A percentile compares a stretch with the other conserved stretches of the same genome.
Evolutionary conservation across 2,797 vertebrate species (phyloP).

Genomic region (Liasis olivaceus): DNA sequence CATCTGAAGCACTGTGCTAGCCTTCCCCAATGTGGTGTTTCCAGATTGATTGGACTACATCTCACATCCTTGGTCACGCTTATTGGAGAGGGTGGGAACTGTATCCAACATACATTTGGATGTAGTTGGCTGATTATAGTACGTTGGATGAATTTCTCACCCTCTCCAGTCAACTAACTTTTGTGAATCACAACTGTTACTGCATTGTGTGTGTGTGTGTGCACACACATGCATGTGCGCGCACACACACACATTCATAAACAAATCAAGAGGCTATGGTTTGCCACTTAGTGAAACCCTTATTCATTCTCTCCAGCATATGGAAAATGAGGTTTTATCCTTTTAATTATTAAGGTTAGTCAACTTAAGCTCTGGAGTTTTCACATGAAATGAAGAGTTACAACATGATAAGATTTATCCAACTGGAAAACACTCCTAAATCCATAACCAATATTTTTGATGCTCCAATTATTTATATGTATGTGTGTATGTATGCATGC

Average conservation of each 20-base stretch:
- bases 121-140: neutral
- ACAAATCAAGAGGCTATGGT: slow-evolving; percentile 16
- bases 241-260: neutral
- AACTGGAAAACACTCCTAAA: neutral
- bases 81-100: neutral
- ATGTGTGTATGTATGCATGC: neutral
- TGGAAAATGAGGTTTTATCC: slow-evolving; percentile 13
- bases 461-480: neutral
- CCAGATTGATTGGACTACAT: neutral
- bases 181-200: neutral
- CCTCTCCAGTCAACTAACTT: slow-evolving; percentile 2
- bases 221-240: too few species aligned
- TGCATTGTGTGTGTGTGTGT: neutral
- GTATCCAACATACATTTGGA: neutral
- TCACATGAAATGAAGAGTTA: neutral
- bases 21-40: neutral
- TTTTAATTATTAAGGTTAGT: slow-evolving; percentile 31
- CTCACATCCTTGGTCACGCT: neutral
- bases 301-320: neutral
- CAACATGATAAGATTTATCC: neutral
- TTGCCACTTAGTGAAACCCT: neutral
- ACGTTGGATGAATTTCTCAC: neutral
- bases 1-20: neutral
- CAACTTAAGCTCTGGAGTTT: neutral
- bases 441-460: neutral